Evolutionary conservation across 1,140 invertebrate species (phyloP).

Genomic region (Neelides sp.): DNA sequence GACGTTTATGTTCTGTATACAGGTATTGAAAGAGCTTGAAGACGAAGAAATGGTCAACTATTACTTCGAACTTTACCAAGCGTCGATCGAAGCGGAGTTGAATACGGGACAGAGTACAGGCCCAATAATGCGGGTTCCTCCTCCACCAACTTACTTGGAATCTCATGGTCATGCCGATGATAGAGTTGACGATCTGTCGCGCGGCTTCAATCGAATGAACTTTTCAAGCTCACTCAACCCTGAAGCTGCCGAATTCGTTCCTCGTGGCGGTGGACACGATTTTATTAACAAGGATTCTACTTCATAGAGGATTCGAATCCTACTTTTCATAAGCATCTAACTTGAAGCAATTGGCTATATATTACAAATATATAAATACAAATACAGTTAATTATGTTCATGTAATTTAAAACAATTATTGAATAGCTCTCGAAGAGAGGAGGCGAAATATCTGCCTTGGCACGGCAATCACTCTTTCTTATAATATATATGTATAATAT

Average conservation of each 20-base stretch:
- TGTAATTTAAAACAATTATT: no score
- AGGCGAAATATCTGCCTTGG: no score
- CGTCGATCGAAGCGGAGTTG: conserved; percentile 54
- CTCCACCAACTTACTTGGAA: conserved; percentile 1
- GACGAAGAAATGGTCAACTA: conserved; percentile 76
- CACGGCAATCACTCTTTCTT: no score
- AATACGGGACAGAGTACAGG: conserved; percentile 5
- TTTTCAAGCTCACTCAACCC: conserved; percentile 53
- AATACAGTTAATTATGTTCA: no score
- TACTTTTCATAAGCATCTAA: no score
- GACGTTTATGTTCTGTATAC: conserved; percentile 28
- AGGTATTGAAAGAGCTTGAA: conserved; percentile 71
- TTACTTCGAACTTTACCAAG: conserved; percentile 51
- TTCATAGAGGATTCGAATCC: no score
- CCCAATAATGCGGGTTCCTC: conserved; percentile 8
- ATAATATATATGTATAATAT: no score
- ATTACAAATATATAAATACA: no score
- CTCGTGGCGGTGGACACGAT: conserved; percentile 31
- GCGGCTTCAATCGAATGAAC: conserved; percentile 2
- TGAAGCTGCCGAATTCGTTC: conserved; percentile 63
- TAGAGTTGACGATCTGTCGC: not conserved
- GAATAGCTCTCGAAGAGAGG: no score
- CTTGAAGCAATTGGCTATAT: no score
- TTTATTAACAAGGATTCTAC: not conserved
- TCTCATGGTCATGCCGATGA: conserved; percentile 28